phyloP scores from a whole-genome alignment of 2,797 vertebrate genomes.

The Siniperca scherzeri region DNA sequence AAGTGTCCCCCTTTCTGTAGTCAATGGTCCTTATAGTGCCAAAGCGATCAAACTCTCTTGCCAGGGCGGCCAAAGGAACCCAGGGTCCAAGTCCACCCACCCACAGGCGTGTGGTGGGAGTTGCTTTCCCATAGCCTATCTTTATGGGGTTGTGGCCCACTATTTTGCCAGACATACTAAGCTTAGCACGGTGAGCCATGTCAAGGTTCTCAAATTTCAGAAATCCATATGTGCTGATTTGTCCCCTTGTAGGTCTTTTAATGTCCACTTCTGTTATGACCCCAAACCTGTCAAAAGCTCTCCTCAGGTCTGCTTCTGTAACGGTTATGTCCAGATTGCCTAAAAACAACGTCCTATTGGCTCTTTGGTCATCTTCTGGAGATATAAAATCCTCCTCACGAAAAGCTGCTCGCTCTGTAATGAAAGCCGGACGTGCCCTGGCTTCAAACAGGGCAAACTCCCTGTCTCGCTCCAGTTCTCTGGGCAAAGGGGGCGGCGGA shows the following conservation, averaged over 20 bases:
- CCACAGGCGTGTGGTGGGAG: conserved; percentile 96
- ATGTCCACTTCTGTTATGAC: conserved; percentile 98
- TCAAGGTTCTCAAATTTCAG: conserved; percentile 99
- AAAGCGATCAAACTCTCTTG: conserved; percentile 98
- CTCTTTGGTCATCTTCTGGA: conserved; percentile 97
- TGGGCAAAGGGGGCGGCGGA: conserved; percentile 92
- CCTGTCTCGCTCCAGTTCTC: conserved; percentile 95
- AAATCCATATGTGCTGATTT: conserved; percentile 97
- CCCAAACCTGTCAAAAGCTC: conserved; percentile 96
- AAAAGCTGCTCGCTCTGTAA: conserved; percentile 91
- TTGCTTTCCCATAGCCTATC: conserved; percentile 98
- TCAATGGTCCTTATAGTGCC: conserved; percentile 98
- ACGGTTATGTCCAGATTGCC: conserved; percentile 97
- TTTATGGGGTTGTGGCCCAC: conserved; percentile 96
- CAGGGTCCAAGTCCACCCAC: conserved; percentile 97
- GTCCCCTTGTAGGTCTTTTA: conserved; percentile 92
- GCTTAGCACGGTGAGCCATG: conserved; percentile 97
- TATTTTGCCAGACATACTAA: conserved; percentile 98
- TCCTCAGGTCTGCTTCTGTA: conserved; percentile 92
- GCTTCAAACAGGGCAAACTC: conserved; percentile 94
- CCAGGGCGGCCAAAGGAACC: conserved; percentile 95
- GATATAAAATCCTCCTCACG: conserved; percentile 96
- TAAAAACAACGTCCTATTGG: conserved; percentile 97
- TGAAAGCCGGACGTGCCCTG: conserved; percentile 91
- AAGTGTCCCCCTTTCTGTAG: conserved; percentile 97